Evolutionary conservation across 2,113 vertebrate species (phyloP).

Genomic region (Lonchura striata): DNA sequence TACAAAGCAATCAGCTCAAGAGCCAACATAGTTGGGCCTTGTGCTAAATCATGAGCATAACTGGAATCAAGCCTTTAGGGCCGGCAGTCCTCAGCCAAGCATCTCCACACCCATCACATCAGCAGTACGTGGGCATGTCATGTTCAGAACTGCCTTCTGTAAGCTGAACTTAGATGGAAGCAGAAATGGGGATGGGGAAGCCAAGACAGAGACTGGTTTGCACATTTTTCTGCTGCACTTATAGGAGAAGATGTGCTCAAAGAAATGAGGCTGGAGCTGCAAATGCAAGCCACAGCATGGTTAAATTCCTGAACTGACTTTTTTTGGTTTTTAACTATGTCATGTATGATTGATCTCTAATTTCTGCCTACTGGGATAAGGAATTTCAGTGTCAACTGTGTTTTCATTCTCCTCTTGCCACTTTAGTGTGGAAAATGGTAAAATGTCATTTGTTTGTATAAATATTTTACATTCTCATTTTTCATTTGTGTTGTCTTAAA

Average conservation of each 20-base stretch:
- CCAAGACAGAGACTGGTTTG: neutral
- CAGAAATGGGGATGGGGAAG: neutral
- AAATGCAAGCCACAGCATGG: neutral
- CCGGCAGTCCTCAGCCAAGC: neutral
- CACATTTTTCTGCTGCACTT: neutral
- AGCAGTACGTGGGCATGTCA: rapidly evolving
- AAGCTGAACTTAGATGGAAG: neutral
- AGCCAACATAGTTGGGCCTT: neutral
- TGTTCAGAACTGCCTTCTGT: neutral
- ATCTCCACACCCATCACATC: neutral
- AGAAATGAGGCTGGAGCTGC: neutral
- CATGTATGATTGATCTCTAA: neutral
- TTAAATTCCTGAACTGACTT: constrained; percentile 17
- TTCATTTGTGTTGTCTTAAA: neutral
- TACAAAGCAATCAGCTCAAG: neutral
- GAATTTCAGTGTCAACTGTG: neutral
- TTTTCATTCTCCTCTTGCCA: neutral
- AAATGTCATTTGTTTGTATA: constrained; percentile 16
- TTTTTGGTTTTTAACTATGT: neutral
- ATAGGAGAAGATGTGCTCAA: neutral
- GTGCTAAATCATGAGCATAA: neutral
- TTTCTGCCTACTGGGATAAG: neutral
- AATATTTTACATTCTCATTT: constrained; percentile 6
- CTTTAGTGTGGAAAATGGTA: neutral
- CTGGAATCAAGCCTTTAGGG: neutral